These are phyloP conservation scores for Lasioglossum zephyrum DNA, from an alignment of 2,888 invertebrate species.

Conservation along the genomic window DNA sequence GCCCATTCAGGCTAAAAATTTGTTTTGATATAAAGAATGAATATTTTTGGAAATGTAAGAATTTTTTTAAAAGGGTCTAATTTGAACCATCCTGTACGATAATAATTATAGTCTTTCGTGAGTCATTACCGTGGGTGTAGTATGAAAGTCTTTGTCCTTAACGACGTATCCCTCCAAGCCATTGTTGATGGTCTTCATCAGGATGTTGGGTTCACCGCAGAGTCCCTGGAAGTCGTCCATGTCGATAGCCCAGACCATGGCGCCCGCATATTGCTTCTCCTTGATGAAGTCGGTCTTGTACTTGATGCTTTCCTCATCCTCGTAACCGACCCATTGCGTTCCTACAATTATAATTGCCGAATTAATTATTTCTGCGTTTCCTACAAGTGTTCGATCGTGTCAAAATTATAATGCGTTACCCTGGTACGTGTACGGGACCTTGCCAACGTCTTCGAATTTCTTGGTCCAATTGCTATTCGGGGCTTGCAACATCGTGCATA, in stretches of 20 bases:
- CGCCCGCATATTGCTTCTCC: conserved; percentile 92
- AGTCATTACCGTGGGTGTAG: conserved; percentile 86
- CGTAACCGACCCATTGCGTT: conserved; percentile 96
- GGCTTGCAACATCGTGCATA: conserved; percentile 91
- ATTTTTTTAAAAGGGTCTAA: too few relatives aligned
- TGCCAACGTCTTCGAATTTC: conserved; percentile 93
- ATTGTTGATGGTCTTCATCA: conserved; percentile 90
- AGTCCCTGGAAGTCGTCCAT: conserved; percentile 96
- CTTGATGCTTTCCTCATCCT: conserved; percentile 91
- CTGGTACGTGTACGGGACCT: conserved; percentile 94
- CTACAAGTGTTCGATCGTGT: not conserved
- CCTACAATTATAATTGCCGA: conserved; percentile 76
- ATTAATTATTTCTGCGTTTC: not conserved
- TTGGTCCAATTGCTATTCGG: conserved; percentile 91
- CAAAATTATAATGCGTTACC: conserved; percentile 84
- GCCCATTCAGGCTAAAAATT: conserved; percentile 91
- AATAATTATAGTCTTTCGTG: not conserved
- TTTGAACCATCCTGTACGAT: not conserved
- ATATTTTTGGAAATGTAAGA: too few relatives aligned
- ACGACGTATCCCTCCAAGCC: conserved; percentile 87
- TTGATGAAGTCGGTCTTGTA: conserved; percentile 96
- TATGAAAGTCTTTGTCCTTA: conserved; percentile 87
- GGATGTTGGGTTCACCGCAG: conserved; percentile 91
- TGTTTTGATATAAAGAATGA: too few relatives aligned
- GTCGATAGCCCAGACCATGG: conserved; percentile 96